Evolutionary conservation across 2,113 vertebrate genomes (phyloP).

Genomic region (Isichthys henryi): DNA sequence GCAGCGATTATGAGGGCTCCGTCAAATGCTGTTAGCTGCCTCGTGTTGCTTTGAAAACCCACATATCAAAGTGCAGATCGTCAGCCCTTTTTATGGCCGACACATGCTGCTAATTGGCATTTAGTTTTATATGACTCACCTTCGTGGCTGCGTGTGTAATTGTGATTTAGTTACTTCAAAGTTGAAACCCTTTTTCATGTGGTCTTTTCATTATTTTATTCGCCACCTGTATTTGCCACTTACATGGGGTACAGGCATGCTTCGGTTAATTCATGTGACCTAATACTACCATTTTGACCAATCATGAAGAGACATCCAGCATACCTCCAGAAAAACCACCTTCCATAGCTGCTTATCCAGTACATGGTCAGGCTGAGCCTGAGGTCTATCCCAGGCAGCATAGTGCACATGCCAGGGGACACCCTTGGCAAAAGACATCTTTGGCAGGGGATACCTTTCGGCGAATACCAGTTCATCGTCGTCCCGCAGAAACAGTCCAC

Average conservation of each 20-base stretch:
- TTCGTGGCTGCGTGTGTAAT: background rate
- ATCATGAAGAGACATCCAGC: background rate
- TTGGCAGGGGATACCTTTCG: background rate
- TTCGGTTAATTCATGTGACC: background rate
- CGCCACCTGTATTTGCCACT: background rate
- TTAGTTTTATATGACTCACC: background rate
- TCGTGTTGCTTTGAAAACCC: background rate
- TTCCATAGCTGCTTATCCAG: background rate
- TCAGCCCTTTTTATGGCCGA: background rate
- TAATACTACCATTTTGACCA: background rate
- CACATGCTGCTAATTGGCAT: constrained; percentile 9
- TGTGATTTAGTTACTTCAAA: constrained; percentile 5
- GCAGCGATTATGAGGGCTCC: background rate
- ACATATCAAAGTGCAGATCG: background rate
- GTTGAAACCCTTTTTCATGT: background rate
- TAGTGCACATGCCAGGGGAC: background rate
- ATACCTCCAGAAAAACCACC: background rate
- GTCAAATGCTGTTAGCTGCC: background rate
- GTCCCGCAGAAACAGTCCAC: background rate
- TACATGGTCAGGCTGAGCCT: background rate
- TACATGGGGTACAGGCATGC: background rate
- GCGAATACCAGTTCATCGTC: background rate
- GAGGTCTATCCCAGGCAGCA: background rate
- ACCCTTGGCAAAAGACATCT: background rate
- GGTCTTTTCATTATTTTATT: background rate